Evolutionary conservation across 1,140 invertebrate genomes (phyloP), one percentile per base, ranked within the genome.

Genomic region (Lasaia peninsularis): DNA sequence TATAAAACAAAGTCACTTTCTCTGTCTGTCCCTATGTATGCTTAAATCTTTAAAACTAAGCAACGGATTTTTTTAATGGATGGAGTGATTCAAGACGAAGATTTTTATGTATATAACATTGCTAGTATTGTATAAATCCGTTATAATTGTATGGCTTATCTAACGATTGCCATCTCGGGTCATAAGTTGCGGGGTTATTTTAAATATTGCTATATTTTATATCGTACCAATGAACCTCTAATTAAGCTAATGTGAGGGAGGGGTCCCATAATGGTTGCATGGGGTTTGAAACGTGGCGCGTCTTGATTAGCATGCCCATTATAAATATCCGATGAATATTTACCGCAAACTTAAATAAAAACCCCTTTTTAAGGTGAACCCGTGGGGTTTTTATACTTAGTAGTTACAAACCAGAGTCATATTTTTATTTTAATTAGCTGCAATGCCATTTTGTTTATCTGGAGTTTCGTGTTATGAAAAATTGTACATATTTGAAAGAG

Each of bases 141-240:
- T n/a, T n/a, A n/a, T n/a, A n/a, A n/a, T n/a, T n/a, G n/a, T n/a
- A 65, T 65, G 52, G 58, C 24, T 34, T 50, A 44, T 63, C 63
- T 71, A 68, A 68, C 52, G 16, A 1, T 40, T 5, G 10, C 11
- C 10, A 34, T 7, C 12, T 18, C 11, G 7, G 31, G 12, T 34
- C 12, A 12, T 10, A 34, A 52, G 31, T 34, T 16, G 31, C 14
- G 18, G 51, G 18, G 33, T 18, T 14, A 52, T 52, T 20, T 9
- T 52, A 28, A 52, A 32, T 52, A 52, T 52, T 52, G 37, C 37
- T 20, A 53, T 28, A 34, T 34, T 53, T 28, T 53, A 34, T 35
- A 54, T 18, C 35, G 35, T 21, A 12, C 16, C 33, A 37, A 37
- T 37, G 33, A 35, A 37, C 52, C 33, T 14, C 18, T 20, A 54